Evolutionary conservation across 2,113 vertebrate species (phyloP).

Genomic region (Pseudorectes ferrugineus): DNA sequence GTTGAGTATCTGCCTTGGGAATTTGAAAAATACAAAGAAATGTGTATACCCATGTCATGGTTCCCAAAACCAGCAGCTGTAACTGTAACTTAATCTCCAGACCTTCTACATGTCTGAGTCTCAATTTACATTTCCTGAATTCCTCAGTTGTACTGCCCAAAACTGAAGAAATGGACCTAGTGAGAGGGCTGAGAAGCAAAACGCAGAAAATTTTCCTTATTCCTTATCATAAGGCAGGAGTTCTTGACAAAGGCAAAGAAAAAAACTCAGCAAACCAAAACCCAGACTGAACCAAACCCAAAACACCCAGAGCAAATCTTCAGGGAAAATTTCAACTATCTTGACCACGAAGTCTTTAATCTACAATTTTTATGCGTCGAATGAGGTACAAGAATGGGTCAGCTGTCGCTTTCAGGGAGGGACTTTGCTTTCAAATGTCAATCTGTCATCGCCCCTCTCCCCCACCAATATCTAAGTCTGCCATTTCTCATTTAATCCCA

Average conservation of each 20-base stretch:
- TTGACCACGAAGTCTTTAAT: not conserved
- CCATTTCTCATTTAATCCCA: not conserved
- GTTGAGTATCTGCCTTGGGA: not conserved
- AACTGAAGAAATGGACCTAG: not conserved
- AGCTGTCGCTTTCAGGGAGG: not conserved
- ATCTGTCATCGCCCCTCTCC: accelerated
- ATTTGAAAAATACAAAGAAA: not conserved
- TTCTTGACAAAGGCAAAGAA: not conserved
- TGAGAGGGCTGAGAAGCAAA: not conserved
- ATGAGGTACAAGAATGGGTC: not conserved
- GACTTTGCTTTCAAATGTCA: not conserved
- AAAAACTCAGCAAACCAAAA: not conserved
- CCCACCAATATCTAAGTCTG: not conserved
- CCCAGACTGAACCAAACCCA: not conserved
- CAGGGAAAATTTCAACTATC: not conserved
- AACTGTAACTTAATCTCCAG: not conserved
- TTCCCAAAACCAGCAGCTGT: not conserved
- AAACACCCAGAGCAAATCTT: not conserved
- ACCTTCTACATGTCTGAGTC: not conserved
- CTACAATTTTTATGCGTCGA: not conserved
- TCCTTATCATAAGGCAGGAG: not conserved
- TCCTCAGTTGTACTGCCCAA: not conserved
- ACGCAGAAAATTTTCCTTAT: not conserved
- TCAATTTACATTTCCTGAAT: not conserved
- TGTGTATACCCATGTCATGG: not conserved